Base-by-base conservation (phyloP, 1,140 invertebrate species). In the Hycleus cichorii region DNA sequence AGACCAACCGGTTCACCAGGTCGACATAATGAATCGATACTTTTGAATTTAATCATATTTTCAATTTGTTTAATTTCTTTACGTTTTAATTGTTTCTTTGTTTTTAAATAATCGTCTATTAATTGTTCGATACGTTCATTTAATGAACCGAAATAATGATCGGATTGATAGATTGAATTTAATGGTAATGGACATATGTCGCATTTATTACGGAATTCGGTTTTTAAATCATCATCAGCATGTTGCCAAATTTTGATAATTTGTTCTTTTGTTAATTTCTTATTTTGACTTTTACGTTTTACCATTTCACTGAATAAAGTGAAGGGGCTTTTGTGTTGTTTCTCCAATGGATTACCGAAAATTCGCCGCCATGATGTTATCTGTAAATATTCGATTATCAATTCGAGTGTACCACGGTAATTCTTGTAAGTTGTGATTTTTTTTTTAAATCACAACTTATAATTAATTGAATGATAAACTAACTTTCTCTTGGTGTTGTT, bases 1-100 rank as follows among this genome's bases (percentile, higher is more conserved):
- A 98, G 73, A 25, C 97, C 97, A 10, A 99, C 97, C 8, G 95
- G 87, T 76, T 99, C 97, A 2, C 97, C 97, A 2, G 96, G 92
- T 11, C 86, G 81, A 46, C 85, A 89, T 58, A 93, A 72, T 0
- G 88, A 83, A 63, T 82, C 84, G 68, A 94, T 83, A 38, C 84
- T 79, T 75, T 93, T 95, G 9, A 84, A 74, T 62, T 86, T 84
- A 55, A 97, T 79, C 40, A 94, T 76, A 51, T 91, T 83, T 10
- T 78, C 73, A 47, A 91, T 79, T 52, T 83, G 74, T 7, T 79
- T 76, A 44, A 76, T 79, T 1, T 71, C 64, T 55, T 78, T 32
- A 32, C 32, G 32, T 76, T 18, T 72, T 60, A 39, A 64, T 64
- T 75, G 69, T 5, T 32, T 32, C 62, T n/a, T n/a, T n/a, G 74